These are phyloP conservation scores for Psephotus haematonotus DNA, from an alignment of 2,113 vertebrate species.

Conservation along the genomic window DNA sequence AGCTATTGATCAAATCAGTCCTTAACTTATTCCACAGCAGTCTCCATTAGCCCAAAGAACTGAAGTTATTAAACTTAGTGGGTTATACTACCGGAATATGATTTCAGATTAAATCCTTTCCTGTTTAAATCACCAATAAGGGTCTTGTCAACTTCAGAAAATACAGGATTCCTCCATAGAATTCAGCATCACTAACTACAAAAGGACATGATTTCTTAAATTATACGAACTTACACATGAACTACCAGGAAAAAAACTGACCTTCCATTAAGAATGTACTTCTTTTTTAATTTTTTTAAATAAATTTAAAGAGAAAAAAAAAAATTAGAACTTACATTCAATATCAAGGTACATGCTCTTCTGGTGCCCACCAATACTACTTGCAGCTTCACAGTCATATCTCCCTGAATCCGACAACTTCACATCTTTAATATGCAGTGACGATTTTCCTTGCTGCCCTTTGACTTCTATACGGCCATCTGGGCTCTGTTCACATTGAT, in stretches of 20 bases:
- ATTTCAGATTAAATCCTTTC: neutral
- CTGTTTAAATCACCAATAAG: neutral
- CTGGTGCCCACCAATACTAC: conserved; percentile 94
- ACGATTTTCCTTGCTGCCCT: conserved; percentile 88
- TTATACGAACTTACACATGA: neutral
- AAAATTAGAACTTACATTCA: conserved; percentile 85
- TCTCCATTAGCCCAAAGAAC: neutral
- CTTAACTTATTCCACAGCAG: neutral
- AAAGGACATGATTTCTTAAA: neutral
- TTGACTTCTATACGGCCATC: conserved; percentile 92
- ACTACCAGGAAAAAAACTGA: neutral
- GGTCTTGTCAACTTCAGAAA: neutral
- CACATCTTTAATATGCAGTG: conserved; percentile 89
- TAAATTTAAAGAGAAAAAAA: conserved; percentile 23
- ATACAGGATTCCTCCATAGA: neutral
- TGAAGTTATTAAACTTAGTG: neutral
- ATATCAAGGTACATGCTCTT: conserved; percentile 99
- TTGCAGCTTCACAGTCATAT: conserved; percentile 97
- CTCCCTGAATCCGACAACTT: conserved; percentile 88
- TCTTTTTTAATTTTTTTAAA: neutral
- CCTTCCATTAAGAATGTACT: conserved; percentile 17
- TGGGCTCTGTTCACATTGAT: conserved; percentile 80
- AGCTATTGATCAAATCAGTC: neutral
- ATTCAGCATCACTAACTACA: neutral
- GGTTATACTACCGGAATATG: neutral